Base-by-base conservation (phyloP, 30 jellyfish, hydroid and myxozoan species). In the Turritopsis rubra region DNA sequence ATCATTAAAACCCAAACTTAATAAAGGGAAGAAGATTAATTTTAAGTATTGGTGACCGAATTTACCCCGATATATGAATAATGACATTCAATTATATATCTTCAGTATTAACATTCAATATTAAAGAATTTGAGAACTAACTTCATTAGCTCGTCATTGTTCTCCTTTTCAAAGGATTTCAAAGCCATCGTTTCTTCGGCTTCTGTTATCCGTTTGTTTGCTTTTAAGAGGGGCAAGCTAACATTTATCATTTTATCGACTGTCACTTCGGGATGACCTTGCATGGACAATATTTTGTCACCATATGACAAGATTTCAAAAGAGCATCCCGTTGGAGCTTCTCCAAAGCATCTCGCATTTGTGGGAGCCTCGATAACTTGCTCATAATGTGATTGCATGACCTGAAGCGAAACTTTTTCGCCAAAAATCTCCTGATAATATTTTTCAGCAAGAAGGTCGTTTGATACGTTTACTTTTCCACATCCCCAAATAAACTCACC, bases 331-430 rank as follows among this genome's bases (percentile, higher is more conserved):
- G 28, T 28, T 21, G 97, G 87, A 16, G 89, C 53, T 68, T 23
- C 9, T 5, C 88, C 97, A 20, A 91, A 31, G 52, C 41, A 23
- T 25, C 52, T 68, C 54, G 86, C 90, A n/a, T 66, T 84, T 26
- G 91, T 71, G 3, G 97, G 89, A 16, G 79, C 25, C 21, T 68
- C 68, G 3, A 60, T 20, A n/a, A 91, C 93, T 68, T 85, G 18
- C 28, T 91, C 97, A 1, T 95, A 95, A 83, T 91, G 97, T 66
- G 89, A 78, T 78, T 92, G 91, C 78, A 76, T 73, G 21, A 92
- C 80, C 16, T 60, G 22, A 28, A 29, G 29, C 23, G 23, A 28
- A n/a, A 22, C 77, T 65, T 72, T 65, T 1, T 75, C 54, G 21
- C 84, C 81, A 71, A 84, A 60, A 29, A 65, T 81, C 25, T 52